Evolutionary conservation across 2,113 vertebrate genomes (phyloP).

Genomic region (Camelus bactrianus): DNA sequence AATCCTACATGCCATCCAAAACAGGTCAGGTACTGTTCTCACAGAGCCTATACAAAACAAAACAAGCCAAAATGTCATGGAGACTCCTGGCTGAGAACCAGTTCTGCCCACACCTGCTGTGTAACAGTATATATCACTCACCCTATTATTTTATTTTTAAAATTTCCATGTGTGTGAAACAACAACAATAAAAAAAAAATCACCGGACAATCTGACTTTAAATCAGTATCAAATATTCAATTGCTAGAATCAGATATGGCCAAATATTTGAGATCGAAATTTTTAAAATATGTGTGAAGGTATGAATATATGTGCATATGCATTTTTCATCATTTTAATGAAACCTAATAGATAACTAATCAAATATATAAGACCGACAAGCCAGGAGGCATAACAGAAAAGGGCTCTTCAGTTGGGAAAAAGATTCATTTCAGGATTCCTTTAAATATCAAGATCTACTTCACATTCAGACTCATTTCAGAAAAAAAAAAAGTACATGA

Average conservation of each 20-base stretch:
- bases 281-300: not conserved
- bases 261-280: not conserved
- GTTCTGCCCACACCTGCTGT: not conserved
- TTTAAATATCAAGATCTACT: constrained; percentile 47
- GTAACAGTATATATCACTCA: not conserved
- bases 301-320: not conserved
- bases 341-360: not conserved
- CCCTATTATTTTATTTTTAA: not conserved
- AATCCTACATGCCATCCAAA: not conserved
- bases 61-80: not conserved
- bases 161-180: not conserved
- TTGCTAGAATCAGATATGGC: not conserved
- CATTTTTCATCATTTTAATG: constrained; percentile 11
- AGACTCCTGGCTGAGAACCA: not conserved
- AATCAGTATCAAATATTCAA: not conserved
- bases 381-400: not conserved
- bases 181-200: not conserved
- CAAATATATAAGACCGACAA: not conserved
- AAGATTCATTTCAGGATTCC: constrained; percentile 32
- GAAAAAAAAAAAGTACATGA: not conserved
- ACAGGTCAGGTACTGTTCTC: not conserved
- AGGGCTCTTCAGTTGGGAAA: not conserved
- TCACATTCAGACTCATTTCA: constrained; percentile 27
- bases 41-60: not conserved
- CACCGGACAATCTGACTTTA: not conserved